Evolutionary conservation across 2,888 invertebrate species (phyloP).

Genomic region (Sinopyrophorus schimmeli): DNA sequence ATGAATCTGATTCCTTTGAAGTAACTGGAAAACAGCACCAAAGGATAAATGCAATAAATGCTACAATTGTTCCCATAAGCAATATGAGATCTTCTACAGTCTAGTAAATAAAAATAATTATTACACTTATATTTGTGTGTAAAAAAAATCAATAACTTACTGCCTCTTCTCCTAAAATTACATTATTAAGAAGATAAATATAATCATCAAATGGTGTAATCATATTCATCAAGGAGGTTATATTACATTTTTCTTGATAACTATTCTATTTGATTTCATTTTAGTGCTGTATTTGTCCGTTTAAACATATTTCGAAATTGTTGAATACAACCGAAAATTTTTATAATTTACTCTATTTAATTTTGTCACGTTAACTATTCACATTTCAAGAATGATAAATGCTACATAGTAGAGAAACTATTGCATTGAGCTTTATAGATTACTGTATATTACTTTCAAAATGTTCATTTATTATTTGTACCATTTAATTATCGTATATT

Average conservation of each 20-base stretch:
- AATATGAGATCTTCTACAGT: constrained; percentile 66
- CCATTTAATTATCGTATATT: too few relatives aligned
- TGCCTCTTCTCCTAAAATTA: constrained; percentile 64
- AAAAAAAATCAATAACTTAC: constrained; percentile 51
- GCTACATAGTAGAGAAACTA: too few relatives aligned
- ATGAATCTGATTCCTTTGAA: constrained; percentile 48
- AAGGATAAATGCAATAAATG: constrained; percentile 65
- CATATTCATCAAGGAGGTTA: constrained; percentile 36
- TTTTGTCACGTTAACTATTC: too few relatives aligned
- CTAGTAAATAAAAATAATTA: constrained; percentile 47
- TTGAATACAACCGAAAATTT: too few relatives aligned
- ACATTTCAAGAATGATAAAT: too few relatives aligned
- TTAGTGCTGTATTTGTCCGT: too few relatives aligned
- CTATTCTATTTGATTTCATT: too few relatives aligned
- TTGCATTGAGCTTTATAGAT: too few relatives aligned
- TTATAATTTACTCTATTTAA: too few relatives aligned
- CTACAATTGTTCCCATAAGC: constrained; percentile 64
- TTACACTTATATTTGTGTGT: neutral
- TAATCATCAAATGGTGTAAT: constrained; percentile 66
- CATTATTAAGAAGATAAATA: constrained; percentile 63
- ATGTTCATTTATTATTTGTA: too few relatives aligned
- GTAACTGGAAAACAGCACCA: constrained; percentile 67
- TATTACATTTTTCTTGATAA: constrained; percentile 22
- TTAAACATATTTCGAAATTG: too few relatives aligned
- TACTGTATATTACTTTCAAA: too few relatives aligned